Base-by-base conservation (phyloP, 1,140 invertebrate species). In the Monochamus saltuarius region DNA sequence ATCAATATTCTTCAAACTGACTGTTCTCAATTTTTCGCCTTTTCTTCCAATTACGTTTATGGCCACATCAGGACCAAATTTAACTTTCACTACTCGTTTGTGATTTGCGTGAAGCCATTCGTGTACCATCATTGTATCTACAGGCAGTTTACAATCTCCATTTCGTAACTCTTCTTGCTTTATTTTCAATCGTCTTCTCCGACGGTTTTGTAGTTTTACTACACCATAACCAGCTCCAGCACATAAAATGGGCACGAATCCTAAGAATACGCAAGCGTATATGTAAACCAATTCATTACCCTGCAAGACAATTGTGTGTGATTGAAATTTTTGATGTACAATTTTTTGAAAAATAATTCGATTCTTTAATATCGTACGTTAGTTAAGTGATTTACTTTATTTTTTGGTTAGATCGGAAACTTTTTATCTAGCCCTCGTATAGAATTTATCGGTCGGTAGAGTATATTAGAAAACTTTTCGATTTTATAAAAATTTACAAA, bases 221-320 rank as follows among this genome's bases (percentile, higher is more conserved):
- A 97, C 87, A 14, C 92, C 90, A 71, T 97, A 97, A 0, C 90
- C 95, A 1, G 91, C 91, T n/a, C 90, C 91, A 3, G 91, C 92
- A 67, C 91, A 91, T 45, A 97, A 73, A 8, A 99, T 89, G 11
- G 97, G 96, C 19, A 99, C 89, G 72, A 94, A 96, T 2, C 84
- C 89, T 7, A 97, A 82, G 55, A 93, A 90, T 2, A 98, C 84
- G 66, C 93, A 96, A 0, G 89, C 92, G 79, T 97, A 98, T 66
- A 98, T 98, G 79, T 95, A 99, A 1, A 94, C 90, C 43, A 98
- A 82, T 78, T 99, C 97, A 72, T 95, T 98, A 16, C 95, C 96
- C 82, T 95, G 82, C 55, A 88, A 81, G 39, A 57, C 55, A 59
- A 19, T 10, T 9, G 40, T 37, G 47, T 17, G 35, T 46, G 13